phyloP scores from a whole-genome alignment of 2,113 vertebrate genomes.

The Bubalus kerabau region DNA sequence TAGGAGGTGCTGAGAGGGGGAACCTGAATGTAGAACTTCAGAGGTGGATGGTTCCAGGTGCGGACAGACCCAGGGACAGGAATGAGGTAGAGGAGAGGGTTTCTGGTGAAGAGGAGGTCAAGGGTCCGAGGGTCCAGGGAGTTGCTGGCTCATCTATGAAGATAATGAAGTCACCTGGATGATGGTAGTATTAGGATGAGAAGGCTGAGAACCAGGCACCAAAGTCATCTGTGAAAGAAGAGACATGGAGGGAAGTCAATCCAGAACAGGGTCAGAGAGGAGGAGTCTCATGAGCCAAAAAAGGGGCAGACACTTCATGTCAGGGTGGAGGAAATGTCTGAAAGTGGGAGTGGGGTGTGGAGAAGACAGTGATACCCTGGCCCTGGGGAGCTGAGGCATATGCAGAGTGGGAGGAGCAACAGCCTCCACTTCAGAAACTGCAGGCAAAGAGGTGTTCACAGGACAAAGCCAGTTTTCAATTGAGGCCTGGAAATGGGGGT shows the following conservation, averaged over 20 bases:
- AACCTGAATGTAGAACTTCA: neutral
- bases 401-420: neutral
- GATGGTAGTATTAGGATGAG: neutral
- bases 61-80: neutral
- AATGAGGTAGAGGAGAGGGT: neutral
- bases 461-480: neutral
- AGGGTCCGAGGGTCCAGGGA: neutral
- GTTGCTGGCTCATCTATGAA: neutral
- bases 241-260: neutral
- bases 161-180: neutral
- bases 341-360: neutral
- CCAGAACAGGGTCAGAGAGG: neutral
- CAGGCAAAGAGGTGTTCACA: neutral
- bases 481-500: neutral
- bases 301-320: neutral
- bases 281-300: neutral
- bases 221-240: neutral
- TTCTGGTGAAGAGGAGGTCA: neutral
- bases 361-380: neutral
- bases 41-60: neutral
- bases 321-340: neutral
- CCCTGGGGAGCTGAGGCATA: neutral
- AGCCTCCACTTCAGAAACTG: neutral
- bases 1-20: neutral
- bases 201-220: neutral